Base-by-base conservation (phyloP, 1,140 invertebrate genomes). In the Cryptotermes secundus region DNA sequence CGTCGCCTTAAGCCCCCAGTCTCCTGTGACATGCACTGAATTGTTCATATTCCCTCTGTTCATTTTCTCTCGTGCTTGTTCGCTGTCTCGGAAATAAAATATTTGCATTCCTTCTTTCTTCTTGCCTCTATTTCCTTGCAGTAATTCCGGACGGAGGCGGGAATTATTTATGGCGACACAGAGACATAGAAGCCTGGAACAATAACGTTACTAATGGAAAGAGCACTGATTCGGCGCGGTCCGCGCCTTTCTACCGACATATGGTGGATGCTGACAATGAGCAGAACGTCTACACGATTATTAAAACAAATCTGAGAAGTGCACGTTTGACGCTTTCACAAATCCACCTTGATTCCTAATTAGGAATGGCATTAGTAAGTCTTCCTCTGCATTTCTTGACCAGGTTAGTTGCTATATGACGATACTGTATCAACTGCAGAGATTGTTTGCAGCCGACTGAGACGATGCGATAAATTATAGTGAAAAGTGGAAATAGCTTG, bases 51-150 rank as follows among this genome's bases (percentile, higher is more conserved):
- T 72, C 59, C 59, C 59, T 72, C 26, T 72, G 59, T 72, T 72
- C 59, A 72, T 72, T 72, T 72, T 72, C 59, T 31, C 59, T 72
- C 59, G n/a, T 16, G 59, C 59, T 72, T 72, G 59, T 31, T 72
- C n/a, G 26, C 59, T 72, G 59, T 72, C 59, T 72, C 26, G 59
- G 59, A 72, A 72, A 72, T 72, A 72, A 72, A 72, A 72, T 72
- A 72, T 72, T 72, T 72, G 59, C 59, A 72, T 72, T 72, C 59
- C 59, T 72, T 72, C 59, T 72, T 72, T 72, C 53, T 72, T 72
- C 59, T 72, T 72, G 59, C 59, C 59, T 72, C 59, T n/a, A 72
- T 72, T 72, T 72, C 59, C 59, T 72, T 72, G 59, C 59, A 72
- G 59, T 72, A 72, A 72, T 72, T 72, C 59, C 59, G 59, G 59